A percentile compares a stretch with the other conserved stretches of the same genome.
Evolutionary conservation across 2,113 vertebrate genomes (phyloP).

Genomic region (Thalassoma bifasciatum): DNA sequence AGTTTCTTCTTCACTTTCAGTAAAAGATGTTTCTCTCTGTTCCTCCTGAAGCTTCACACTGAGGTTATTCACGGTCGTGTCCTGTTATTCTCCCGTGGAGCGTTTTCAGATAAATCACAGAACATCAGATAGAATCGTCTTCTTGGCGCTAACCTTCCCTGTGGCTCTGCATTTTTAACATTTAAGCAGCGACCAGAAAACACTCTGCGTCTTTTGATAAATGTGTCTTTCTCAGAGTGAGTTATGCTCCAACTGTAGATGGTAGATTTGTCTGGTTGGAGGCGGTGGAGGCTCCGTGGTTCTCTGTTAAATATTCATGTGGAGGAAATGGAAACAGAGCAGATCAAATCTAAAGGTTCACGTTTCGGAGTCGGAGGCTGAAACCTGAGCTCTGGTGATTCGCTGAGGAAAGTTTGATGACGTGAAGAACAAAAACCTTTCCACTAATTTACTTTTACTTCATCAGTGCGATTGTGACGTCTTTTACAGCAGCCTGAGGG

Average conservation of each 20-base stretch:
- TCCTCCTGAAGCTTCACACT: not conserved
- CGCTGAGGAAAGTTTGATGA: too few species aligned
- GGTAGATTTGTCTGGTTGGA: slow-evolving; percentile 2
- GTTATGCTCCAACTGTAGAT: slow-evolving; percentile 42
- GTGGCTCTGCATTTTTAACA: slow-evolving; percentile 38
- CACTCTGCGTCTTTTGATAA: slow-evolving; percentile 24
- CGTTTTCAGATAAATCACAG: not conserved
- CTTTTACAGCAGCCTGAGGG: too few species aligned
- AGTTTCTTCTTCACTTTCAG: too few species aligned
- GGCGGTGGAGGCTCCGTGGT: slow-evolving; percentile 12
- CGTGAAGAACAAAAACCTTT: too few species aligned
- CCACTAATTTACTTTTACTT: too few species aligned
- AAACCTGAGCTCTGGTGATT: slow-evolving; percentile 1
- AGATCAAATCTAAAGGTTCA: slow-evolving; percentile 46
- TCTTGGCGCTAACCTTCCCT: slow-evolving; percentile 22
- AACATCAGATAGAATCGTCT: slow-evolving; percentile 6
- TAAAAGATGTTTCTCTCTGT: too few species aligned
- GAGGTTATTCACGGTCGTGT: slow-evolving; percentile 10
- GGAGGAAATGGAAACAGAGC: slow-evolving; percentile 45
- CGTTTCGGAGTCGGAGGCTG: slow-evolving; percentile 33
- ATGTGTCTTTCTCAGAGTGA: slow-evolving; percentile 22
- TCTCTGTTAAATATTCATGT: slow-evolving; percentile 69
- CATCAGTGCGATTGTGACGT: too few species aligned
- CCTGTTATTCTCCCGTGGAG: slow-evolving; percentile 5
- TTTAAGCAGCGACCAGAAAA: slow-evolving; percentile 19